A percentile compares a stretch with the other conserved stretches of the same genome.
Evolutionary conservation across 2,797 vertebrate species (phyloP).

Genomic region (Gallinago nigripennis): DNA sequence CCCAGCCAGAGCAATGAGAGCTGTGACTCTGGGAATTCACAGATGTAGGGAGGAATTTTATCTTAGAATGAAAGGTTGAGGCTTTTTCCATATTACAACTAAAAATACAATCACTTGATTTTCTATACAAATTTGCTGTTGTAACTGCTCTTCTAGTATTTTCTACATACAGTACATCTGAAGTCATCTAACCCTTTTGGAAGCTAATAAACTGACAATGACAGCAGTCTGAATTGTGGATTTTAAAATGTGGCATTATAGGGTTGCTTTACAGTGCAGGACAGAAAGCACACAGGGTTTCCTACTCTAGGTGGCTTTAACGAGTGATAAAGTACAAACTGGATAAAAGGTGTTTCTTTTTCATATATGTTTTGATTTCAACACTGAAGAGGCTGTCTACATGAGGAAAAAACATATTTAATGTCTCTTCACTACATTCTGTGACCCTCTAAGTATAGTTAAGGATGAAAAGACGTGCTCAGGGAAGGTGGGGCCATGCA

Average conservation of each 20-base stretch:
- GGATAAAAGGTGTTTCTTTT: neutral
- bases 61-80: neutral
- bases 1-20: neutral
- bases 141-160: neutral
- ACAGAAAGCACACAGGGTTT: neutral
- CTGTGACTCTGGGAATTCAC: neutral
- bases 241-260: neutral
- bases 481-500: neutral
- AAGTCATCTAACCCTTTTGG: neutral
- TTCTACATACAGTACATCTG: neutral
- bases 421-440: neutral
- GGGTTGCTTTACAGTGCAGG: neutral
- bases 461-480: neutral
- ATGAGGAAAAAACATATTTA: neutral
- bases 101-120: neutral
- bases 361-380: neutral
- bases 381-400: neutral
- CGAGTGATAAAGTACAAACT: neutral
- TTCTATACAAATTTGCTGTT: neutral
- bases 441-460: neutral
- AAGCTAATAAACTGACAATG: neutral
- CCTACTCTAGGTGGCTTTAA: neutral
- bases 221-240: neutral
- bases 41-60: neutral
- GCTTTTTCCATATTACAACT: neutral